These are phyloP conservation scores for Meiosimyza platycephala DNA, from an alignment of 2,888 invertebrate genomes.

Conservation along the genomic window DNA sequence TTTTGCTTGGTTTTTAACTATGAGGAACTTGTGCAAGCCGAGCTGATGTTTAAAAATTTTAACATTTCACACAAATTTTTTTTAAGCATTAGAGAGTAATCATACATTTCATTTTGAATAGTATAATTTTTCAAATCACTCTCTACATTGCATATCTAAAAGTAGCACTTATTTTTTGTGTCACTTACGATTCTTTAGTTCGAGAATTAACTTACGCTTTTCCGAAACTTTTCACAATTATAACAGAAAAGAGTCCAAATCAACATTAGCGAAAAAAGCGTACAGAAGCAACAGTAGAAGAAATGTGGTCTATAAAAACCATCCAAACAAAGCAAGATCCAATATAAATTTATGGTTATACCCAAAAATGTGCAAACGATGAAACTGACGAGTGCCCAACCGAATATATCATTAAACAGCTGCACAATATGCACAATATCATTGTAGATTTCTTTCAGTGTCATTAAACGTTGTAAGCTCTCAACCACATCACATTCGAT, in stretches of 20 bases:
- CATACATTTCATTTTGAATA: no score
- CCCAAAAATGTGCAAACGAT: constrained; percentile 54
- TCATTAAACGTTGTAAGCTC: constrained; percentile 43
- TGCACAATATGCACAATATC: constrained; percentile 49
- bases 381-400: constrained; percentile 52
- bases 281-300: constrained; percentile 41
- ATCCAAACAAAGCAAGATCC: constrained; percentile 49
- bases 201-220: background rate
- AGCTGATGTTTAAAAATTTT: no score
- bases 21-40: no score
- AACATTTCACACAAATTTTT: no score
- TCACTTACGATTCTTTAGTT: background rate
- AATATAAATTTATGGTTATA: constrained; percentile 53
- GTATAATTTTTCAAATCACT: no score
- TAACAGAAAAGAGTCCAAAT: constrained; percentile 48
- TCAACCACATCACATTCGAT: background rate
- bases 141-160: no score
- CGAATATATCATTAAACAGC: constrained; percentile 50
- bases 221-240: constrained; percentile 49
- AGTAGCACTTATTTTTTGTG: background rate
- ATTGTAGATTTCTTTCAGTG: constrained; percentile 52
- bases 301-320: constrained; percentile 45
- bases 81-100: no score
- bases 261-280: constrained; percentile 42
- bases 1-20: no score